phyloP scores from a whole-genome alignment of 2,113 vertebrate species.

The Eulacestoma nigropectus region DNA sequence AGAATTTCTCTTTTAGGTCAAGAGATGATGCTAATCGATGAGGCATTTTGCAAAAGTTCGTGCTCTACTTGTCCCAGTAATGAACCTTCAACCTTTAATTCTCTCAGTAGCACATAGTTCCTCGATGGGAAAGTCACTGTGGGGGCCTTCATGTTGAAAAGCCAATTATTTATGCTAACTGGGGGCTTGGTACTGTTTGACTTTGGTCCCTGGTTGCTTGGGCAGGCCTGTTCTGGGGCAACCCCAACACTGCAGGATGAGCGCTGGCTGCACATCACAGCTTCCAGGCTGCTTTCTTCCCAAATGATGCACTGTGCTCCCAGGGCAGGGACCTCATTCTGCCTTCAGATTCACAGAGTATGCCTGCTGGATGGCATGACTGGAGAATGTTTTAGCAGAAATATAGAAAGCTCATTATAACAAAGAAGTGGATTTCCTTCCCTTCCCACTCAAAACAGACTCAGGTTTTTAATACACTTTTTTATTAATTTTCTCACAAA shows the following conservation, averaged over 20 bases:
- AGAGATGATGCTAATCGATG: slow-evolving; percentile 39
- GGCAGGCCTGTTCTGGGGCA: neutral
- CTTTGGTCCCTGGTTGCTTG: neutral
- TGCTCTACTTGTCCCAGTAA: slow-evolving; percentile 50
- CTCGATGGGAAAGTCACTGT: neutral
- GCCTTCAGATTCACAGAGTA: neutral
- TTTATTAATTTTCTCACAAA: neutral
- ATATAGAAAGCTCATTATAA: neutral
- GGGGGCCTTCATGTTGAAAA: slow-evolving; percentile 6
- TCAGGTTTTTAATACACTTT: neutral
- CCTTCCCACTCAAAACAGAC: neutral
- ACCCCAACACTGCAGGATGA: neutral
- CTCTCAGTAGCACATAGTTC: neutral
- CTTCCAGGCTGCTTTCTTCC: neutral
- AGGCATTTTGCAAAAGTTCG: slow-evolving; percentile 43
- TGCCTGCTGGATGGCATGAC: neutral
- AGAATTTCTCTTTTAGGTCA: slow-evolving; percentile 43
- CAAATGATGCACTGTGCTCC: neutral
- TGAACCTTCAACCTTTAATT: slow-evolving; percentile 54
- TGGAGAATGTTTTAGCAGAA: neutral
- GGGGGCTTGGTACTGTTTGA: neutral
- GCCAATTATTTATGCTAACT: slow-evolving; percentile 47
- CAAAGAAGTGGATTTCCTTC: slow-evolving; percentile 1
- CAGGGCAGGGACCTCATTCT: neutral
- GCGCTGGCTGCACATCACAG: neutral